Base-by-base conservation (phyloP, 2,888 invertebrate genomes). In the Platypus cylindrus region DNA sequence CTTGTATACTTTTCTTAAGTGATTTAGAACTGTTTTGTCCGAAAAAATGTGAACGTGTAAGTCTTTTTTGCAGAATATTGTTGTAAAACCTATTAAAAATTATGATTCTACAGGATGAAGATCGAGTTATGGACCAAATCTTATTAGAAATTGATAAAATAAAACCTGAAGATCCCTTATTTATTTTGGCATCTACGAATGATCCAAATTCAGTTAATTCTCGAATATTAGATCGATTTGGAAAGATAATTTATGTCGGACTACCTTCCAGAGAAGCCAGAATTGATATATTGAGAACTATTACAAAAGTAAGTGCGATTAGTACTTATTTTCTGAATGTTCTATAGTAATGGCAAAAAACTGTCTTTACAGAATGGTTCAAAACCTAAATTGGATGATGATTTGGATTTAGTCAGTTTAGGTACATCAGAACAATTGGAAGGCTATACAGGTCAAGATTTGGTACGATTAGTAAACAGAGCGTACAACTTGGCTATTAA, bases 1-100 rank as follows among this genome's bases (percentile, higher is more conserved):
- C 98, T 0, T 98, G 97, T 58, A 93, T 98, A 3, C 94, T 98
- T 59, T 97, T 97, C 65, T 98, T 98, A 56, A 98, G 99, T 57
- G 98, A 98, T 63, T 73, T 99, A 44, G 98, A 98, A 61, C 86
- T 97, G 0, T 61, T 98, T 17, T 95, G 94, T 57, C 93, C 95
- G 0, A 78, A 83, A 50, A 70, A 97, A 53, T 78, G 43, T 32
- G 8, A 14, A 4, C 23, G 4, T 22, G 5, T 12, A 20, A 22
- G 17, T 34, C 29, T 17, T 5, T 31, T 29, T 8, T 33, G 34
- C 14, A 9, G 3, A 5, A 22, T 32, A 5, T 32, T 15, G 23
- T 5, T 29, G 13, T 29, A 29, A 5, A n/a, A 15, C 5, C 15
- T 29, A 8, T 17, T 11, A 16, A 32, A n/a, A 16, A 11, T 32